Evolutionary conservation across 2,888 invertebrate genomes (phyloP), one percentile per base, ranked within the genome.

Genomic region (Ephialtes manifestator): DNA sequence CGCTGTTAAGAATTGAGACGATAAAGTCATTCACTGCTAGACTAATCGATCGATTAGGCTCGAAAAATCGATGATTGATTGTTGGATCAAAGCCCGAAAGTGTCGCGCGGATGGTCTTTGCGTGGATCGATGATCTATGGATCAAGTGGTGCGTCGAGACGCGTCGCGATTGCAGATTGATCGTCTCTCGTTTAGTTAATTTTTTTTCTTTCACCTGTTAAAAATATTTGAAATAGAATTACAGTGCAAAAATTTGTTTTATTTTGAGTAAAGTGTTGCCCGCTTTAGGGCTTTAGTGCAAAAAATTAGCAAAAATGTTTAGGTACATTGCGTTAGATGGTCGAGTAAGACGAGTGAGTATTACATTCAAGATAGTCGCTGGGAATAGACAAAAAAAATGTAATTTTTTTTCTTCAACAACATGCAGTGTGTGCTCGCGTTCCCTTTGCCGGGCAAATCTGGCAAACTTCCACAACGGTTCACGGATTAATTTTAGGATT

Each of bases 401-500:
- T 46, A 74, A 39, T 15, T 78, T 83, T 48, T 85, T 60, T 81
- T 83, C 67, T 58, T 53, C 68, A 80, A 58, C 55, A 70, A 70
- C 81, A 70, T 74, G 78, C 39, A 75, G 48, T 75, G 67, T 76
- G 67, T 51, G 81, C 55, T 77, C 58, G 71, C 81, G 48, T 60
- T 68, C 65, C 79, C 79, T 82, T 75, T 79, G 67, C 82, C 82
- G 76, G 79, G 71, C 58, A 80, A 80, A 87, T 80, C 87, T 90
- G 90, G 89, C 90, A 89, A 85, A 86, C 79, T 87, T 90, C 90
- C 89, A 89, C 81, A 71, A 83, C 80, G 81, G 79, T 85, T 82
- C 79, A 76, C 71, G 76, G 88, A 88, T 90, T 89, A 88, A 90
- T 89, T 90, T 90, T 88, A 88, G 89, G 88, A 89, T 89, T 89